Evolutionary conservation across 1,140 invertebrate genomes (phyloP).

Genomic region (Drosophila busckii): DNA sequence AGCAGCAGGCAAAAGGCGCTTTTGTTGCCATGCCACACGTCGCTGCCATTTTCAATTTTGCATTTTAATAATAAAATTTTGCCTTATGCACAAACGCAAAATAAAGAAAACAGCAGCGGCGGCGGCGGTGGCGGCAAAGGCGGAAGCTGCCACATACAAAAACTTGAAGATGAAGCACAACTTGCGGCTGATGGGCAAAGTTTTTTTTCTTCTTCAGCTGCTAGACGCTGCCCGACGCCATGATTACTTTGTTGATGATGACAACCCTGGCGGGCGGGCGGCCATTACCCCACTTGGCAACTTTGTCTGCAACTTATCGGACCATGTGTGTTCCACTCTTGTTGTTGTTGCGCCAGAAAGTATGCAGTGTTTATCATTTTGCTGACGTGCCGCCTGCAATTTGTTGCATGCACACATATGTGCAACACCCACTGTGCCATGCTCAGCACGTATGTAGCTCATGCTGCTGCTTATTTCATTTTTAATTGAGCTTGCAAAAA

Average conservation of each 20-base stretch:
- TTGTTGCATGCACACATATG: slow-evolving; percentile 46
- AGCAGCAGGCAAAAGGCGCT: not conserved
- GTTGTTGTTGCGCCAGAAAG: slow-evolving; percentile 54
- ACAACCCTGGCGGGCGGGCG: slow-evolving; percentile 49
- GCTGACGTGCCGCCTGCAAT: slow-evolving; percentile 59
- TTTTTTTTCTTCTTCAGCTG: slow-evolving; percentile 34
- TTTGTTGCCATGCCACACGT: slow-evolving; percentile 42
- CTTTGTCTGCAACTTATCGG: slow-evolving; percentile 27
- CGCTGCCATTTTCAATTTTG: slow-evolving; percentile 71
- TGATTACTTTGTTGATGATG: slow-evolving; percentile 76
- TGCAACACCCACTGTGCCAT: slow-evolving; percentile 15
- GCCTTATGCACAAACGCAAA: slow-evolving; percentile 42
- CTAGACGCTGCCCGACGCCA: slow-evolving; percentile 39
- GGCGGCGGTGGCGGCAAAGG: slow-evolving; percentile 18
- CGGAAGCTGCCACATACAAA: slow-evolving; percentile 13
- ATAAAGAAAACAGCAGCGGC: slow-evolving; percentile 16
- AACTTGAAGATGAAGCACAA: slow-evolving; percentile 10
- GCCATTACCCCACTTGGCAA: slow-evolving; percentile 12
- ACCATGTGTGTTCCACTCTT: slow-evolving; percentile 18
- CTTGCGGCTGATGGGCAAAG: slow-evolving; percentile 55
- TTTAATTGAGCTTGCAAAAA: slow-evolving; percentile 24
- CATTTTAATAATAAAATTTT: slow-evolving; percentile 77
- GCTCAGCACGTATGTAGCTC: slow-evolving; percentile 26
- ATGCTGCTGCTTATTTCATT: slow-evolving; percentile 4
- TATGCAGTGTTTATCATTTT: slow-evolving; percentile 75